Conservation (phyloP, 2,797 vertebrate species). For the Ceryle rudis region DNA sequence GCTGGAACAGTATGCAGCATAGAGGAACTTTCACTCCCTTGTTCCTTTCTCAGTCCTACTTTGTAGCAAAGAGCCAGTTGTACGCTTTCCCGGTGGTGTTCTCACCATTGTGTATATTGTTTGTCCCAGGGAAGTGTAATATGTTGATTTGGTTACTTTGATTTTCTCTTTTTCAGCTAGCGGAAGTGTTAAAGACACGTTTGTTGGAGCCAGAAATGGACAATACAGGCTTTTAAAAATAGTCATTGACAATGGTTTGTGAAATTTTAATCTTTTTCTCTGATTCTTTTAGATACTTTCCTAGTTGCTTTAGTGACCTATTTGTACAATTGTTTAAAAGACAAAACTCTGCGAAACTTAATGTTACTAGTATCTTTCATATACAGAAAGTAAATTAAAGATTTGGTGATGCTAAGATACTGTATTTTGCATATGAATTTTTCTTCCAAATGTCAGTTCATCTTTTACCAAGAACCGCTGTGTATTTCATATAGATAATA, state of each 20-base stretch:
- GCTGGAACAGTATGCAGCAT: background rate
- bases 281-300: background rate
- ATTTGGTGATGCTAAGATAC: background rate
- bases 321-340: background rate
- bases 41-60: background rate
- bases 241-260: slow-evolving; percentile 92
- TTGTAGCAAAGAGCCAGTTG: background rate
- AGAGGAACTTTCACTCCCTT: background rate
- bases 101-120: background rate
- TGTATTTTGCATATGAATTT: background rate
- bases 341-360: background rate
- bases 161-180: slow-evolving; percentile 83
- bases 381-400: background rate
- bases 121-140: background rate
- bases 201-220: slow-evolving; percentile 91
- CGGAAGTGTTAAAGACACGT: slow-evolving; percentile 89
- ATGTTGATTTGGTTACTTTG: slow-evolving; percentile 8
- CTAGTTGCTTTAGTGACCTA: background rate
- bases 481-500: background rate
- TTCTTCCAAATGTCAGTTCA: background rate
- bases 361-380: background rate
- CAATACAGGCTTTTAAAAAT: slow-evolving; percentile 93
- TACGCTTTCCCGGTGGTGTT: background rate
- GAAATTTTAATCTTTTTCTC: background rate
- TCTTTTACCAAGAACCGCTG: background rate